Base-by-base conservation (phyloP, 2,888 invertebrate species). In the Lasioglossum marginatum region DNA sequence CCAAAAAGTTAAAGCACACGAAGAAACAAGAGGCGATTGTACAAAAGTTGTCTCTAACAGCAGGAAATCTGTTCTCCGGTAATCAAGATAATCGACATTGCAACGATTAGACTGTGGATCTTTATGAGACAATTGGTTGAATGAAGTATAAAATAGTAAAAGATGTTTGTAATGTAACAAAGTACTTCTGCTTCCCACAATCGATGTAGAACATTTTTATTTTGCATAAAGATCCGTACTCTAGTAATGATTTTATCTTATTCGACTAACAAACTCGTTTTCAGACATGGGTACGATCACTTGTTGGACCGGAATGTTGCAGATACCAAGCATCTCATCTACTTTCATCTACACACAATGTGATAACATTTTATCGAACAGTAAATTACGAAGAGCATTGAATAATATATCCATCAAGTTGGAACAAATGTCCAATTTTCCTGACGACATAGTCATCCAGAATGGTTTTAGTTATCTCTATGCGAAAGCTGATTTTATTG, bases 371-470 rank as follows among this genome's bases (percentile, higher is more conserved):
- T 70, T 87, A 70, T 40, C 63, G 0, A 45, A 76, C 40, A 81
- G 60, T 16, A 45, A 73, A 37, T 16, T 87, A 19, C 76, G 86
- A 14, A 81, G 27, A 40, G 19, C 52, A 19, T 63, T 87, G 23
- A 86, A 86, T 73, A 79, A 86, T 19, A 81, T 87, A 72, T 83
- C 83, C 1, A 83, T 87, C 19, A 83, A 86, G 57, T 66, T 87
- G 66, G 81, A 86, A 27, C 79, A 86, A 37, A 4, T 86, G 23
- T 79, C 76, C 12, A 86, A 87, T 72, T 83, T 87, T 14, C 87
- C 87, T 0, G 14, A 48, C 8, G 52, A 79, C 23, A 48, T 63
- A 48, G n/a, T 76, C n/a, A 81, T 48, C 2, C 77, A 57, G 34
- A 71, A 48, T 6, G 71, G 71, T 34, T 81, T 86, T 68, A 57